These are phyloP conservation scores for Microplitis mediator DNA, from an alignment of 1,140 invertebrate genomes.

Conservation along the genomic window DNA sequence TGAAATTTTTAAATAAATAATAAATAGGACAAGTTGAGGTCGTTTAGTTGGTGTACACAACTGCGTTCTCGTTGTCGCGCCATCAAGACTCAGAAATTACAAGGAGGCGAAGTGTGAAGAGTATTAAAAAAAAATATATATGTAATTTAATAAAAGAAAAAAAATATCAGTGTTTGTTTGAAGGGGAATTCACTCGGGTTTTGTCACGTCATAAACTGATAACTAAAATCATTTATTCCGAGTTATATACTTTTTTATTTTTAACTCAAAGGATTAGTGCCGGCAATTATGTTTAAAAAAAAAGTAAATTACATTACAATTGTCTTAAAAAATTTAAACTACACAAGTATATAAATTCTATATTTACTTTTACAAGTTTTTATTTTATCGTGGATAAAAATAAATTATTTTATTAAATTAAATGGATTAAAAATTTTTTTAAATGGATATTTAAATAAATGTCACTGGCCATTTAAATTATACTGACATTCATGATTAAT, in stretches of 20 bases:
- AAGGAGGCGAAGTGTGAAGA: not conserved
- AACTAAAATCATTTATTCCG: not conserved
- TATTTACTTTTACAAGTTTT: no score
- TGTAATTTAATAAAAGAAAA: no score
- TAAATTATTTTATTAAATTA: no score
- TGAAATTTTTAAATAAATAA: not conserved
- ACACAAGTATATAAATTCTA: not conserved
- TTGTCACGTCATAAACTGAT: slow-evolving; percentile 10
- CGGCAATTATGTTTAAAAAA: not conserved
- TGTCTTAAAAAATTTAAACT: not conserved
- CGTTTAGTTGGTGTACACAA: slow-evolving; percentile 6
- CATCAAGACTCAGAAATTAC: not conserved
- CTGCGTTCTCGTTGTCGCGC: not conserved
- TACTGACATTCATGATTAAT: not conserved
- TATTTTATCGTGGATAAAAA: no score
- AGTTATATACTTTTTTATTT: not conserved
- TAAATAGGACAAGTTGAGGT: not conserved
- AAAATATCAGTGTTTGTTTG: not conserved
- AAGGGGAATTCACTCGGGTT: slow-evolving; percentile 8
- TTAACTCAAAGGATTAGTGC: not conserved
- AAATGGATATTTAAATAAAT: no score
- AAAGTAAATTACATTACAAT: not conserved
- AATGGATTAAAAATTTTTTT: no score
- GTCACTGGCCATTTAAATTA: no score
- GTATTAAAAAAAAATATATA: not conserved